phyloP scores from a whole-genome alignment of 2,888 invertebrate species.

The Xiphydria camelus region DNA sequence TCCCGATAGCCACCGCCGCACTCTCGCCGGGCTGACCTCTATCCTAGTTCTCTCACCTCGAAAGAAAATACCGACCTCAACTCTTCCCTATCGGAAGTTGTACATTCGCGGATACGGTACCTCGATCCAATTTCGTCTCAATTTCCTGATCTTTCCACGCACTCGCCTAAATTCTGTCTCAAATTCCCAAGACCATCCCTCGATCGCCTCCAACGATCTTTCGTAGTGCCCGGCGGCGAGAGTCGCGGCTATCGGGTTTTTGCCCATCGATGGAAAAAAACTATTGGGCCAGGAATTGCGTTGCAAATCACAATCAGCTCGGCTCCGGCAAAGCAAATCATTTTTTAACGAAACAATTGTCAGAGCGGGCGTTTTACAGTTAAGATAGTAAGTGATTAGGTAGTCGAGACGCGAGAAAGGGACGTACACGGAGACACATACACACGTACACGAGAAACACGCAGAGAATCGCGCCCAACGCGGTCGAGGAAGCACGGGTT shows the following conservation, averaged over 20 bases:
- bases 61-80: too few species aligned
- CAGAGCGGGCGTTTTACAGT: constrained; percentile 55
- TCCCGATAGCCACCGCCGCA: constrained; percentile 12
- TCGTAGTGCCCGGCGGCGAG: constrained; percentile 18
- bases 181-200: background rate
- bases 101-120: too few species aligned
- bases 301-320: constrained; percentile 59
- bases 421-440: constrained; percentile 7
- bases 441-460: background rate
- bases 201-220: background rate
- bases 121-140: too few species aligned
- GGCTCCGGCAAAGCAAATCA: constrained; percentile 55
- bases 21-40: background rate
- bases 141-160: background rate
- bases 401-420: constrained; percentile 35
- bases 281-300: constrained; percentile 58
- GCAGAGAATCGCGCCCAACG: too few species aligned
- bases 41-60: too few species aligned
- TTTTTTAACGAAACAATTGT: constrained; percentile 51
- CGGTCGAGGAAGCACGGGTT: too few species aligned
- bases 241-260: constrained; percentile 24
- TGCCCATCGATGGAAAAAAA: constrained; percentile 28
- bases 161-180: background rate
- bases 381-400: constrained; percentile 53
- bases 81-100: too few species aligned